phyloP scores from a whole-genome alignment of 1,140 invertebrate genomes.

The Venturia canescens region DNA sequence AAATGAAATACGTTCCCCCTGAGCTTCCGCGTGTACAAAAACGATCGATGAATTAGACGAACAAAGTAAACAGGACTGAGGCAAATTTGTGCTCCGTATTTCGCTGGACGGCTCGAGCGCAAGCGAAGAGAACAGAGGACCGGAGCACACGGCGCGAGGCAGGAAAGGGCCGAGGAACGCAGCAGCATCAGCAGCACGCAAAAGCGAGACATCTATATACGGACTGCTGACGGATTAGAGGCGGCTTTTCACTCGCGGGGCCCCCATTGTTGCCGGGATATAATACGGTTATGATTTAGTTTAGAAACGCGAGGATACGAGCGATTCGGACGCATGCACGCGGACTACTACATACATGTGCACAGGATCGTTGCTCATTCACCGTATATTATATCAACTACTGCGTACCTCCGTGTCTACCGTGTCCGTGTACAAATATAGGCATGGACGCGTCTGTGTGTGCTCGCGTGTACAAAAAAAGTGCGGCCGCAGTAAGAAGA shows the following conservation, averaged over 20 bases:
- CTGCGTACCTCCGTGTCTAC: background rate
- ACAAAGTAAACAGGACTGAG: background rate
- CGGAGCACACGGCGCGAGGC: background rate
- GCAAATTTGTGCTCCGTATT: background rate
- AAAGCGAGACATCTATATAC: conserved; percentile 64
- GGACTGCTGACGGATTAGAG: conserved; percentile 69
- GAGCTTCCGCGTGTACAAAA: too few species aligned
- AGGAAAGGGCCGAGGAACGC: conserved; percentile 7
- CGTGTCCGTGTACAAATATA: background rate
- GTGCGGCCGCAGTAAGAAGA: background rate
- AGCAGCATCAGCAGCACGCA: conserved; percentile 47
- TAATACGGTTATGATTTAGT: conserved; percentile 75
- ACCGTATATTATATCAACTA: conserved; percentile 13
- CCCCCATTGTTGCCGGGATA: conserved; percentile 70
- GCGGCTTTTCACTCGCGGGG: conserved; percentile 69
- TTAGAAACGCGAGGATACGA: conserved; percentile 69
- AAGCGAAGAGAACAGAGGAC: conserved; percentile 15
- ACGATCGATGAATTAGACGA: background rate
- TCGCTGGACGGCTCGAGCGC: too few species aligned
- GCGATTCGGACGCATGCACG: conserved; percentile 28
- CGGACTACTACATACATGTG: conserved; percentile 11
- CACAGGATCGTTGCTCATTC: background rate
- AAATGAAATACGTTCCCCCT: too few species aligned
- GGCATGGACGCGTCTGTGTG: background rate
- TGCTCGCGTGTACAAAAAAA: background rate